A percentile compares a stretch with the other conserved stretches of the same genome.
phyloP scores from a whole-genome alignment of 37 sponge, comb jelly and placozoan genomes.

The Diacarnus erythraeanus region DNA sequence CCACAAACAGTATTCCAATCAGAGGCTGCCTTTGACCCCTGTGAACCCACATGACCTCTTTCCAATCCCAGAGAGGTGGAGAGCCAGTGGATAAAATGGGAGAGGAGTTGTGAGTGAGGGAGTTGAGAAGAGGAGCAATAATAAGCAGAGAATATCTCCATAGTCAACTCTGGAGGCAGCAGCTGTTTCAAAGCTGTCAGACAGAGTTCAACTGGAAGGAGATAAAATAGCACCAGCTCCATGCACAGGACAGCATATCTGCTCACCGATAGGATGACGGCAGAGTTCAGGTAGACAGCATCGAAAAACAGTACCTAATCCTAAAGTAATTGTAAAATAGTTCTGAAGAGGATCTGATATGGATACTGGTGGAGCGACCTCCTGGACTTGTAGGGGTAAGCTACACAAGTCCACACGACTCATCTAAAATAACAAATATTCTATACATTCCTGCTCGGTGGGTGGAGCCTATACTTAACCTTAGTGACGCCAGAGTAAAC shows the following conservation, averaged over 20 bases:
- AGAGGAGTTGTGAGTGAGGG: conserved; percentile 5
- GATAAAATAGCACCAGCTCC: not conserved
- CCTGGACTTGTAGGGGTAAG: not conserved
- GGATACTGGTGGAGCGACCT: not conserved
- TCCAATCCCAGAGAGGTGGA: conserved; percentile 16
- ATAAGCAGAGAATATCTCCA: not conserved
- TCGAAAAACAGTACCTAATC: conserved; percentile 8
- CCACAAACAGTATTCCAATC: not conserved
- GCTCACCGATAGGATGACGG: conserved; percentile 35
- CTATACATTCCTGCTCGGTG: no score
- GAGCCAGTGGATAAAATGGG: conserved; percentile 30
- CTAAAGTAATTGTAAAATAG: conserved; percentile 22
- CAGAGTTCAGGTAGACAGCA: conserved; percentile 30
- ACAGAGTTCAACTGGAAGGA: conserved; percentile 2
- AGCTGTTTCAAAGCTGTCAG: not conserved
- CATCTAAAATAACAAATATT: no score
- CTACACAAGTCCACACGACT: not conserved
- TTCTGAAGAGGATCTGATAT: conserved; percentile 14
- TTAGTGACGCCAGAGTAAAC: conserved; percentile 29
- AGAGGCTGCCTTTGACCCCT: not conserved
- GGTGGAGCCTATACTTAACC: no score
- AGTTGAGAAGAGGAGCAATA: conserved; percentile 5
- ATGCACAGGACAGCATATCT: not conserved
- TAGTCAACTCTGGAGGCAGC: not conserved
- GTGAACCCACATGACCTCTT: not conserved